phyloP scores from a whole-genome alignment of 2,113 vertebrate genomes.

The Aptenodytes patagonicus region DNA sequence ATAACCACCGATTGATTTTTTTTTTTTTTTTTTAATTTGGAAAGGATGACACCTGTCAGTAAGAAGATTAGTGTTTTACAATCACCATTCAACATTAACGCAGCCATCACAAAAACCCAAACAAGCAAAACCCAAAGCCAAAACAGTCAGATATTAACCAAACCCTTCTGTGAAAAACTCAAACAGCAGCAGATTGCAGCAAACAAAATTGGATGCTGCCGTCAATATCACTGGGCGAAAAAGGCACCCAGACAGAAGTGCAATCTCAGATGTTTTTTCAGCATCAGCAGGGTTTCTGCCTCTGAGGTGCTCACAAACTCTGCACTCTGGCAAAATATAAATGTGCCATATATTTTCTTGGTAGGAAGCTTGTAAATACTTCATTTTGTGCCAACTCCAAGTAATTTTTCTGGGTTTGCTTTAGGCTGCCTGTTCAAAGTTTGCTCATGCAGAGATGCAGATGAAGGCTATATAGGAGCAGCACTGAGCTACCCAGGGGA shows the following conservation, averaged over 20 bases:
- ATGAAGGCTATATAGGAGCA: not conserved
- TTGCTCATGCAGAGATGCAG: not conserved
- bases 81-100: slow-evolving; percentile 72
- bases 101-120: slow-evolving; percentile 74
- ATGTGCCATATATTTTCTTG: not conserved
- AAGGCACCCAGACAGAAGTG: not conserved
- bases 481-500: not conserved
- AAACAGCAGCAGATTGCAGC: not conserved
- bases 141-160: slow-evolving; percentile 42
- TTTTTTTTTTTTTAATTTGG: not conserved
- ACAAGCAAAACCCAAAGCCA: slow-evolving; percentile 48
- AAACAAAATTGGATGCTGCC: not conserved
- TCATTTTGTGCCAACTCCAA: not conserved
- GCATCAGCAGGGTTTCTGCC: not conserved
- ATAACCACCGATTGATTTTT: slow-evolving; percentile 17
- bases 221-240: not conserved
- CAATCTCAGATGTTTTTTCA: not conserved
- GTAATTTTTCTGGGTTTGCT: not conserved
- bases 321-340: not conserved
- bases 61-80: slow-evolving; percentile 60
- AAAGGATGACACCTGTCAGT: not conserved
- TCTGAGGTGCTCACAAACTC: not conserved
- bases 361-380: not conserved
- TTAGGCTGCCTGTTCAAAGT: not conserved
- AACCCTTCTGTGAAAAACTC: slow-evolving; percentile 33